Percentiles rank a stretch among this genome's conserved stretches.
phyloP scores from a whole-genome alignment of 2,888 invertebrate species.

The Cephus pulcher region DNA sequence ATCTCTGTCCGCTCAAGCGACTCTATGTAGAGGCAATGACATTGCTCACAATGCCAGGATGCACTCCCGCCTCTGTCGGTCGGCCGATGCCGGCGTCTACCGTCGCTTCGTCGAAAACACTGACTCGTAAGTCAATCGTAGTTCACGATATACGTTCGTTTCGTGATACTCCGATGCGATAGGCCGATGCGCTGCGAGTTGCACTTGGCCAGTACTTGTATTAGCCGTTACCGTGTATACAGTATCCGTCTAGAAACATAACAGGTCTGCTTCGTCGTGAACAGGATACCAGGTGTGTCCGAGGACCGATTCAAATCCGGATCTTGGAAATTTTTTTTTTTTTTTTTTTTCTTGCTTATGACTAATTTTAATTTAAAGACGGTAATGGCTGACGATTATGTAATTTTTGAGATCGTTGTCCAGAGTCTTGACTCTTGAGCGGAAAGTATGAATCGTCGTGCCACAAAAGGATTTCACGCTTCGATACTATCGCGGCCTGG shows the following conservation, averaged over 20 bases:
- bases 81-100: conserved; percentile 9
- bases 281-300: neutral
- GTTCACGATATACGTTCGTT: neutral
- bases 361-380: neutral
- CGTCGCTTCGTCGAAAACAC: neutral
- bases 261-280: neutral
- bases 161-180: neutral
- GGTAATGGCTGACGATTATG: neutral
- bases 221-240: neutral
- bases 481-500: conserved; percentile 33
- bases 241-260: neutral
- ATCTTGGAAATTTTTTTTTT: neutral
- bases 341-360: neutral
- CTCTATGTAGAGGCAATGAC: conserved; percentile 48
- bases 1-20: neutral
- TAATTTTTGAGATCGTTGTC: conserved; percentile 15
- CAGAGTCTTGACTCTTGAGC: conserved; percentile 15
- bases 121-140: neutral
- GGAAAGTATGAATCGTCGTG: conserved; percentile 24
- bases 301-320: neutral
- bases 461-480: conserved; percentile 35
- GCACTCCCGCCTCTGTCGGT: conserved; percentile 23
- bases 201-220: neutral
- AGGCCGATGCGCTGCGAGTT: neutral
- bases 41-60: conserved; percentile 49